phyloP scores from a whole-genome alignment of 2,888 invertebrate species.

The Sicus ferrugineus region DNA sequence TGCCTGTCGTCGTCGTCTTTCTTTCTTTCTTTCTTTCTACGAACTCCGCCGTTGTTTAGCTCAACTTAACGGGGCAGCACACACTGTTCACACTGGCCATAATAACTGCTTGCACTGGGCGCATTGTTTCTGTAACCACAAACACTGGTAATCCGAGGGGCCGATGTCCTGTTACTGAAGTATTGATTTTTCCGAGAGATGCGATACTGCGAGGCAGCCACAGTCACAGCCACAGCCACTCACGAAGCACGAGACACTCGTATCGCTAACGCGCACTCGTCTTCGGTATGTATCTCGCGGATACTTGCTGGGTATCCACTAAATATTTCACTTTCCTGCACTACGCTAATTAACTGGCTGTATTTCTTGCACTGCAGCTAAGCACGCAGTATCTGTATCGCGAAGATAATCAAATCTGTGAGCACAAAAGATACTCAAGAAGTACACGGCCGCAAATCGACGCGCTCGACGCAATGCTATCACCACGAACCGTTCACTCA shows the following conservation, averaged over 20 bases:
- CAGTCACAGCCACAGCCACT: too few relatives aligned
- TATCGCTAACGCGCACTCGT: constrained; percentile 22
- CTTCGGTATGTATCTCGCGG: constrained; percentile 1
- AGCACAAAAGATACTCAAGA: not conserved
- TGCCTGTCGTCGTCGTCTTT: too few relatives aligned
- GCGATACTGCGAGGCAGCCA: not conserved
- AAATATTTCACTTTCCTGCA: constrained; percentile 4
- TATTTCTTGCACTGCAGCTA: not conserved
- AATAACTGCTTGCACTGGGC: not conserved
- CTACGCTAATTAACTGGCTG: not conserved
- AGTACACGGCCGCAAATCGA: constrained; percentile 25
- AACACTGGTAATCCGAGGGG: constrained; percentile 42
- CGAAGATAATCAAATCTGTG: too few relatives aligned
- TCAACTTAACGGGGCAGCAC: constrained; percentile 8
- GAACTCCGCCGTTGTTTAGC: not conserved
- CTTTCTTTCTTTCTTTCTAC: not conserved
- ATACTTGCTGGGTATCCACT: constrained; percentile 12
- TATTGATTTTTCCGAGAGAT: constrained; percentile 28
- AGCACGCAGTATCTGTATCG: not conserved
- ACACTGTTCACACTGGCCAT: constrained; percentile 30
- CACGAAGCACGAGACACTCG: too few relatives aligned
- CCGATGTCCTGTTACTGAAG: constrained; percentile 40
- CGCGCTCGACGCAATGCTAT: constrained; percentile 1
- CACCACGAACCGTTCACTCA: constrained; percentile 12
- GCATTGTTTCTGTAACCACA: constrained; percentile 22